phyloP scores from a whole-genome alignment of 2,888 invertebrate genomes.

The Apotomis betuletana region DNA sequence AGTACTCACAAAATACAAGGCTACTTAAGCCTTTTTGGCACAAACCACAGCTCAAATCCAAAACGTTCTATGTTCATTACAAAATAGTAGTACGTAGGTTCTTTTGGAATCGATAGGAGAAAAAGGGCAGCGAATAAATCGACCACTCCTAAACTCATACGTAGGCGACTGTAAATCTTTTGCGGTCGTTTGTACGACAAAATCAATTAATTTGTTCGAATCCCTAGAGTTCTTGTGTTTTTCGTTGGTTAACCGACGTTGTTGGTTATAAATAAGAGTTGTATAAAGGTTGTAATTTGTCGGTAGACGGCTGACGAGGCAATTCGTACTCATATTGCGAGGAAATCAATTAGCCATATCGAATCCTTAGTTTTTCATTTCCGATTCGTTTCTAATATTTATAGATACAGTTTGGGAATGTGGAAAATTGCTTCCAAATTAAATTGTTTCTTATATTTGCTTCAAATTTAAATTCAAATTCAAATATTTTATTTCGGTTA shows the following conservation, averaged over 20 bases:
- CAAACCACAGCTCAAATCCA: not conserved
- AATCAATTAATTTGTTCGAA: conserved; percentile 37
- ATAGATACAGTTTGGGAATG: no score
- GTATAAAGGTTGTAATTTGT: not conserved
- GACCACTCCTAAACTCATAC: conserved; percentile 30
- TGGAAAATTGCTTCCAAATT: no score
- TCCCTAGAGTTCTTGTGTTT: conserved; percentile 17
- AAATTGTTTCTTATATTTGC: no score
- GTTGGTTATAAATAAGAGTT: conserved; percentile 10
- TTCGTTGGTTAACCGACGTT: conserved; percentile 15
- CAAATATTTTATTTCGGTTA: no score
- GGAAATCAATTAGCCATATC: not conserved
- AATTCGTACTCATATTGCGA: not conserved
- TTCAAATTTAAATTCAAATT: no score
- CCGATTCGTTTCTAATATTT: no score
- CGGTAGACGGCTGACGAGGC: not conserved
- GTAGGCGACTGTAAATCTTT: conserved; percentile 38
- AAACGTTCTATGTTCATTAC: not conserved
- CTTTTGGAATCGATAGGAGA: not conserved
- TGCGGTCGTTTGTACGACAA: conserved; percentile 37
- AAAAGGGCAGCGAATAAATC: conserved; percentile 37
- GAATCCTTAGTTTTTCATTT: not conserved
- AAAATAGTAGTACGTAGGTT: not conserved
- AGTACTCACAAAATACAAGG: not conserved
- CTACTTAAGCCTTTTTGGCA: not conserved